A percentile compares a stretch with the other conserved stretches of the same genome.
phyloP scores from a whole-genome alignment of 1,140 invertebrate species.

The Lordiphosa stackelbergi region DNA sequence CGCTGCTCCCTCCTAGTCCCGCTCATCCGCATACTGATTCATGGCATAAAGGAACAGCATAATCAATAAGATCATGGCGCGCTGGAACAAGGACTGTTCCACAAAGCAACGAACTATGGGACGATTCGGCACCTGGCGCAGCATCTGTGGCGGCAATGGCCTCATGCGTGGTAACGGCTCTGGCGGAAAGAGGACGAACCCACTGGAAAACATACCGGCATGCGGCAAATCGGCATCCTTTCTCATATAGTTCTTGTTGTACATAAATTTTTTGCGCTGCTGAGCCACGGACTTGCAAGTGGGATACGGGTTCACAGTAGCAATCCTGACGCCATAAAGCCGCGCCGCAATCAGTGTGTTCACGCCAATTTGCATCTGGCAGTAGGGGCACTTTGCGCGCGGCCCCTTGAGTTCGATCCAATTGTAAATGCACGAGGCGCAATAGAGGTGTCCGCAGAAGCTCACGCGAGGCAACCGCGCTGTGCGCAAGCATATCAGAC shows the following conservation, averaged over 20 bases:
- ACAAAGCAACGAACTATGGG: background rate
- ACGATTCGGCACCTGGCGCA: background rate
- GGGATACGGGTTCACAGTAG: background rate
- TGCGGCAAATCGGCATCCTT: slow-evolving; percentile 2
- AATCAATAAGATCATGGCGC: slow-evolving; percentile 7
- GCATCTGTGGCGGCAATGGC: slow-evolving; percentile 23
- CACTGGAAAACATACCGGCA: slow-evolving; percentile 9
- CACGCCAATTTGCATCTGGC: slow-evolving; percentile 23
- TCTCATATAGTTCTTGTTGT: background rate
- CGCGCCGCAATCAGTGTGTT: slow-evolving; percentile 33
- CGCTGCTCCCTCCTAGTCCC: background rate
- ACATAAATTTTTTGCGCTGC: slow-evolving; percentile 2
- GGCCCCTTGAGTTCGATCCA: slow-evolving; percentile 18
- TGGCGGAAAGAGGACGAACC: background rate
- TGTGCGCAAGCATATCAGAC: slow-evolving; percentile 38
- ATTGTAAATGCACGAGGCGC: slow-evolving; percentile 23
- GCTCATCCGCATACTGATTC: background rate
- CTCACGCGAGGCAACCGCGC: slow-evolving; percentile 23
- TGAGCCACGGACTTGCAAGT: slow-evolving; percentile 5
- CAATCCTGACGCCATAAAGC: no score
- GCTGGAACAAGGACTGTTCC: slow-evolving; percentile 2
- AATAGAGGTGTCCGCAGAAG: slow-evolving; percentile 50
- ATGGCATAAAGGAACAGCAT: slow-evolving; percentile 12
- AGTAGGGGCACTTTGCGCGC: slow-evolving; percentile 35
- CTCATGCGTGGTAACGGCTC: slow-evolving; percentile 19